Evolutionary conservation across 2,113 vertebrate species (phyloP), one percentile per base, ranked within the genome.

Genomic region (Eulemur rufifrons): DNA sequence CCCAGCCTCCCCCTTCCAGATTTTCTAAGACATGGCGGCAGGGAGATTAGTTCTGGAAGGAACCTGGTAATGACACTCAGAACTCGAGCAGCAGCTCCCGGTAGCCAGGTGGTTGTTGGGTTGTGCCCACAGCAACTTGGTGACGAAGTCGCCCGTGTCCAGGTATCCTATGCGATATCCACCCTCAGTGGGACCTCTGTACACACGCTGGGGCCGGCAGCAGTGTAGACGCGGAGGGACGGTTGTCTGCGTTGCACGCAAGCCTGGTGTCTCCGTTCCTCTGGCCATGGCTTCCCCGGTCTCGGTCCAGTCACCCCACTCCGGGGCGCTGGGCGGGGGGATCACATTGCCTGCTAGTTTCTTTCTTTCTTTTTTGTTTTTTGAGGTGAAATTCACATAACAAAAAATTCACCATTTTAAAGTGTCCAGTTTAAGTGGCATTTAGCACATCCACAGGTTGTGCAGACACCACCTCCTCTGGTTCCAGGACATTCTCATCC

Each of bases 161-260:
- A 34, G 34, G 39, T 73, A 37, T 52, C 69, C 96, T 3, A 4
- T 61, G 69, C 23, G 29, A 39, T 23, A 2, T 73, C 42, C 0
- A 0, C 12, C 1, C 5, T 0, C 0, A 3, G 10, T 0, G 13
- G 59, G 42, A 20, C 73, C 50, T 90, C 52, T 2, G 42, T 50
- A 6, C 15, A 73, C 6, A 17, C n/a, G 0, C 12, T 13, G 20
- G 0, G 13, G 37, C 32, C 15, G 32, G n/a, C 2, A 0, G 37
- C 34, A 20, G 27, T 21, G 7, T 34, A 8, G 2, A 4, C 7
- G 18, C 47, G 73, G 47, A 59, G 74, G 66, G 34, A 27, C 1
- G 0, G 8, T 61, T 6, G 0, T n/a, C 14, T 8, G 0, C 23
- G 27, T 34, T 29, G 6, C 15, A 14, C 2, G 1, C 3, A 45